These are phyloP conservation scores for Calosoma granatense DNA, from an alignment of 1,140 invertebrate species.

Conservation along the genomic window DNA sequence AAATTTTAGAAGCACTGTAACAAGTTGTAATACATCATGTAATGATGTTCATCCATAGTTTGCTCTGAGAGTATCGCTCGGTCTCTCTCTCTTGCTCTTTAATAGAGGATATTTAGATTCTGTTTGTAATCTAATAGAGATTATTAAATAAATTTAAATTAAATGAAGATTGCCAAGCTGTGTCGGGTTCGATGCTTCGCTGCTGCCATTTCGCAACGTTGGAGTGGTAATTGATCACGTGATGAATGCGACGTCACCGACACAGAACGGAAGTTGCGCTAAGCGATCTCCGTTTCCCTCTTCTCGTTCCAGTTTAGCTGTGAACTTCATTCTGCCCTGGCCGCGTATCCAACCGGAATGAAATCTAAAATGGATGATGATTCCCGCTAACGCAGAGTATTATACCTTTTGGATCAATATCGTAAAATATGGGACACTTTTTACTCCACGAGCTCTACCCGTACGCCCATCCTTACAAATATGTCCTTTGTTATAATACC, in stretches of 20 bases:
- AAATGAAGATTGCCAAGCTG: not conserved
- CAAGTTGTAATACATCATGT: too few species aligned
- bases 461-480: not conserved
- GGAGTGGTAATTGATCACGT: not conserved
- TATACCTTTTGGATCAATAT: not conserved
- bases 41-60: too few species aligned
- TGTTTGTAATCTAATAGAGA: not conserved
- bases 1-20: too few species aligned
- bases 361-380: not conserved
- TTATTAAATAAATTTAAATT: constrained; percentile 1
- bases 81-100: too few species aligned
- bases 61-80: too few species aligned
- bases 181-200: not conserved
- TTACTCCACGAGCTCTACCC: not conserved
- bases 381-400: too few species aligned
- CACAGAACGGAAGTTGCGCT: not conserved
- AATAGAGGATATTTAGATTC: not conserved
- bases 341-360: not conserved
- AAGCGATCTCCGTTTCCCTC: not conserved
- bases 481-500: not conserved
- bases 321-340: not conserved
- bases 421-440: not conserved
- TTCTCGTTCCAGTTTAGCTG: not conserved
- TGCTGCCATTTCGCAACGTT: not conserved
- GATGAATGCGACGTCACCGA: not conserved